Percentiles rank a stretch among this genome's conserved stretches.
These are phyloP conservation scores for Cochlearius cochlearius DNA, from an alignment of 2,113 vertebrate genomes.

Conservation along the genomic window DNA sequence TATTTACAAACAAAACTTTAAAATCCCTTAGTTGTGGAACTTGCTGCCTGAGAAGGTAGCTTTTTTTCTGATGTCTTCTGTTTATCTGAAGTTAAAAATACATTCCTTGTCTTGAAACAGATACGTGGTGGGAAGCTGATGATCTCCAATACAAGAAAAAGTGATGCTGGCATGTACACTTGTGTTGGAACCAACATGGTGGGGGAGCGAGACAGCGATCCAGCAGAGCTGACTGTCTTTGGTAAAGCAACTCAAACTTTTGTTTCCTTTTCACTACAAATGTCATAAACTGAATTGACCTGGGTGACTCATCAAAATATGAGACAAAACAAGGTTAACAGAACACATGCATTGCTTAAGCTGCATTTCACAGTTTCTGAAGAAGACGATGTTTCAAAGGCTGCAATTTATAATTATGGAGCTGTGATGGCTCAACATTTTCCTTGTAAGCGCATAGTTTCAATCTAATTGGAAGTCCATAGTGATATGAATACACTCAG, in stretches of 20 bases:
- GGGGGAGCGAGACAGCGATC: slow-evolving; percentile 95
- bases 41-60: neutral
- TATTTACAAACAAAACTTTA: neutral
- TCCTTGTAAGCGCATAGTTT: neutral
- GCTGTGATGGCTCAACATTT: neutral
- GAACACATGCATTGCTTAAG: neutral
- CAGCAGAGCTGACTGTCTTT: slow-evolving; percentile 95
- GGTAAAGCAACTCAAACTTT: slow-evolving; percentile 75
- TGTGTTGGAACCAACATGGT: slow-evolving; percentile 99
- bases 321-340: neutral
- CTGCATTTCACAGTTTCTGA: neutral
- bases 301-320: neutral
- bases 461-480: neutral
- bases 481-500: neutral
- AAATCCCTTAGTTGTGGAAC: neutral
- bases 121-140: slow-evolving; percentile 97
- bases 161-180: slow-evolving; percentile 93
- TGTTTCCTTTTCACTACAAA: neutral
- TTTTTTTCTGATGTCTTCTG: neutral
- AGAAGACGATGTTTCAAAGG: neutral
- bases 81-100: neutral
- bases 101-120: slow-evolving; percentile 66
- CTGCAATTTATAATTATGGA: neutral
- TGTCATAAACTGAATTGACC: neutral
- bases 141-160: slow-evolving; percentile 96